Conservation (phyloP, 1,140 invertebrate genomes). For the Atta colombica region DNA sequence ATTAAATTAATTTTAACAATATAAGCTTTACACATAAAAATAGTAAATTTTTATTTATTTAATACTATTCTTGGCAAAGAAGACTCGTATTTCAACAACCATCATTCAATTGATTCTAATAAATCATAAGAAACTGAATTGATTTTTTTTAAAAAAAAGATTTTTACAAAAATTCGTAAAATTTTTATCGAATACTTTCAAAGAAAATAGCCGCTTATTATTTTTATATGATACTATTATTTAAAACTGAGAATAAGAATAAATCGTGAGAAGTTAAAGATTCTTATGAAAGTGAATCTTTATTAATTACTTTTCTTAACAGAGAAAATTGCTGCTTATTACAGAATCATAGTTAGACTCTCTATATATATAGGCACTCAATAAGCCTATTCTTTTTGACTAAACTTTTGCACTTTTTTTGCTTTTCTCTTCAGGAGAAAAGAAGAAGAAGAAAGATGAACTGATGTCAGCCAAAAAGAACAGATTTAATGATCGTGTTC, state of each 20-base stretch:
- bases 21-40: not conserved
- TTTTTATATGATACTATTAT: not conserved
- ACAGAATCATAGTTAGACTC: not conserved
- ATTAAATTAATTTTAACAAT: not conserved
- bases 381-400: no score
- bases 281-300: slow-evolving; percentile 1
- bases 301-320: not conserved
- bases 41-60: not conserved
- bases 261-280: not conserved
- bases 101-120: not conserved
- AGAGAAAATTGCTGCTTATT: not conserved
- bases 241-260: not conserved
- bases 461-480: no score
- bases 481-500: no score
- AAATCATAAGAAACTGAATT: not conserved
- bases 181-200: not conserved
- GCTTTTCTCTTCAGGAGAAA: no score
- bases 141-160: not conserved
- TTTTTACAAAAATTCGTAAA: no score
- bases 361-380: no score
- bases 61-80: not conserved
- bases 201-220: not conserved
- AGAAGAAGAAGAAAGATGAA: no score
- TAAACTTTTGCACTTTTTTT: no score
- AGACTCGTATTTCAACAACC: not conserved